Evolutionary conservation across 2,797 vertebrate genomes (phyloP).

Genomic region (Amphiprion clarkii): DNA sequence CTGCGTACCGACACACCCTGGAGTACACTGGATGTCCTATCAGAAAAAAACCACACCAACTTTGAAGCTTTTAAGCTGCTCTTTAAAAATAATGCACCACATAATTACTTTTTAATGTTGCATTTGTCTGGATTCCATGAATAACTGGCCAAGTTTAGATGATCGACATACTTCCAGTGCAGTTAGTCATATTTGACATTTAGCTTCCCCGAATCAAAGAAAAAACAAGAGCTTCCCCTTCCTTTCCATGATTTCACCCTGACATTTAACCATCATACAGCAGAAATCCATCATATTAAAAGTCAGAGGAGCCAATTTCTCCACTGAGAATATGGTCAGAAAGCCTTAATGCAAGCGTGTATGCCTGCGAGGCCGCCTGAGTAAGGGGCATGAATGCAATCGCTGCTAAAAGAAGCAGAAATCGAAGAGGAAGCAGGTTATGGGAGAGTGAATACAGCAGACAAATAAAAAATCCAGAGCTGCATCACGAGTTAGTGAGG

Average conservation of each 20-base stretch:
- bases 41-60: background rate
- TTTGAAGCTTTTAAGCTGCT: background rate
- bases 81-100: background rate
- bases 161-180: background rate
- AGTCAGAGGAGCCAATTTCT: conserved; percentile 19
- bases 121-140: background rate
- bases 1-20: background rate
- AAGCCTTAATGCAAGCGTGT: background rate
- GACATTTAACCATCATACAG: background rate
- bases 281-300: background rate
- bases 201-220: background rate
- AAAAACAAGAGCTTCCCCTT: background rate
- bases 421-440: conserved; percentile 1
- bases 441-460: background rate
- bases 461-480: background rate
- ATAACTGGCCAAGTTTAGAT: conserved; percentile 1
- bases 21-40: background rate
- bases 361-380: background rate
- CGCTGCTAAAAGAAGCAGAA: conserved; percentile 23
- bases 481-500: conserved; percentile 3
- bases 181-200: conserved; percentile 1
- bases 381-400: background rate
- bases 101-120: background rate
- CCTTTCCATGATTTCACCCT: background rate
- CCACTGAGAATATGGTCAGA: background rate